These are phyloP conservation scores for Varroa destructor DNA, from an alignment of 1,140 invertebrate genomes.

Conservation along the genomic window DNA sequence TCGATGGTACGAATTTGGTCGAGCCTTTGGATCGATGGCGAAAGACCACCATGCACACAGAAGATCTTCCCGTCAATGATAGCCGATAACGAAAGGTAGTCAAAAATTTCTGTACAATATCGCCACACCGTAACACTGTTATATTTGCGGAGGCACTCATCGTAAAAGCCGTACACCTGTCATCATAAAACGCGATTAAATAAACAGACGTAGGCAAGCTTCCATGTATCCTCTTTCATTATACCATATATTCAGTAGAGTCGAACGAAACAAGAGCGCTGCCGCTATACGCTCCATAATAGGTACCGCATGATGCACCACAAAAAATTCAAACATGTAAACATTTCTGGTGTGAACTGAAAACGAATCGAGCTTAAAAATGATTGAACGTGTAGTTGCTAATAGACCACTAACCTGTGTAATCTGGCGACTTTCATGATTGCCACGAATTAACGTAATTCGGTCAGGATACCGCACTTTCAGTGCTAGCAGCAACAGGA, in stretches of 20 bases:
- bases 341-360: no score
- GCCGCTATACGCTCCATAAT: no score
- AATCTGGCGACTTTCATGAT: conserved; percentile 94
- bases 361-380: no score
- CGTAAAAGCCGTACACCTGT: conserved; percentile 93
- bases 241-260: no score
- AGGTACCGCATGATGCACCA: no score
- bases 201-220: no score
- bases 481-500: conserved; percentile 84
- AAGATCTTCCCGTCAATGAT: conserved; percentile 99
- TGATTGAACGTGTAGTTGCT: no score
- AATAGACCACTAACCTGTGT: conserved; percentile 56
- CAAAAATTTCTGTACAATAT: conserved; percentile 99
- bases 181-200: no score
- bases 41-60: conserved; percentile 98
- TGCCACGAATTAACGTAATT: conserved; percentile 90
- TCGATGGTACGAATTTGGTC: conserved; percentile 98
- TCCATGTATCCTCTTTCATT: no score
- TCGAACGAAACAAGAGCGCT: no score
- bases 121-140: conserved; percentile 96
- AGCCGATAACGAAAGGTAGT: conserved; percentile 92
- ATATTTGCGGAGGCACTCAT: conserved; percentile 97
- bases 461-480: conserved; percentile 98
- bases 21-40: conserved; percentile 93
- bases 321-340: no score